These are phyloP conservation scores for Perccottus glenii DNA, from an alignment of 2,113 vertebrate species.

Conservation along the genomic window DNA sequence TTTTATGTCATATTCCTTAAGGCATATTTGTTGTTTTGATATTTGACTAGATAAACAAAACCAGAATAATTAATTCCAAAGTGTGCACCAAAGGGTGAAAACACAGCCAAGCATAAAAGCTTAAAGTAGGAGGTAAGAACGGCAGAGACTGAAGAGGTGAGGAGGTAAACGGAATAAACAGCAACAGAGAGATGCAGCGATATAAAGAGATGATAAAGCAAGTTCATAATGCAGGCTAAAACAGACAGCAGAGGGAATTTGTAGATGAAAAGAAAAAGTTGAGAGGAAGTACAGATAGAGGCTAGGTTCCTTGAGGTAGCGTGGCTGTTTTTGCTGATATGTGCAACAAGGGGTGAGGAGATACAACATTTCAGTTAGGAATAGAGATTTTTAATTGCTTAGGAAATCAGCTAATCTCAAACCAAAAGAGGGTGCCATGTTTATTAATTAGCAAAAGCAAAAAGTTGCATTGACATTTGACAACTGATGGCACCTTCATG, in stretches of 20 bases:
- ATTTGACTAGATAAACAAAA: constrained; percentile 10
- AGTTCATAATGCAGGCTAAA: constrained; percentile 19
- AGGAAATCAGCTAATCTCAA: too few relatives aligned
- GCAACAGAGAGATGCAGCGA: neutral
- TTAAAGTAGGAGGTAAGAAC: neutral
- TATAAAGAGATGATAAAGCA: constrained; percentile 1
- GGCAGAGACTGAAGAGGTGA: neutral
- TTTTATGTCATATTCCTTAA: neutral
- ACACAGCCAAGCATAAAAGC: constrained; percentile 4
- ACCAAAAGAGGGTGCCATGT: too few relatives aligned
- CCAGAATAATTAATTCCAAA: constrained; percentile 6
- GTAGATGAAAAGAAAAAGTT: neutral
- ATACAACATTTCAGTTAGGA: too few relatives aligned
- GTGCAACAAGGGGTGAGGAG: too few relatives aligned
- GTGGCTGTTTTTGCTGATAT: constrained; percentile 18
- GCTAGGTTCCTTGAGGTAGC: constrained; percentile 7
- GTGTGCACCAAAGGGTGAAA: neutral
- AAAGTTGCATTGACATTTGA: too few relatives aligned
- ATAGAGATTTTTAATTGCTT: too few relatives aligned
- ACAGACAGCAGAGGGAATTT: constrained; percentile 1
- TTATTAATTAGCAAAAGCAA: too few relatives aligned
- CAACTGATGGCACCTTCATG: too few relatives aligned
- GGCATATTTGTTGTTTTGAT: constrained; percentile 2
- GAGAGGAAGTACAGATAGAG: neutral
- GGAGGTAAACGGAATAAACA: neutral